A percentile compares a stretch with the other conserved stretches of the same genome.
phyloP scores from a whole-genome alignment of 2,888 invertebrate genomes.

The Ceriagrion tenellum region DNA sequence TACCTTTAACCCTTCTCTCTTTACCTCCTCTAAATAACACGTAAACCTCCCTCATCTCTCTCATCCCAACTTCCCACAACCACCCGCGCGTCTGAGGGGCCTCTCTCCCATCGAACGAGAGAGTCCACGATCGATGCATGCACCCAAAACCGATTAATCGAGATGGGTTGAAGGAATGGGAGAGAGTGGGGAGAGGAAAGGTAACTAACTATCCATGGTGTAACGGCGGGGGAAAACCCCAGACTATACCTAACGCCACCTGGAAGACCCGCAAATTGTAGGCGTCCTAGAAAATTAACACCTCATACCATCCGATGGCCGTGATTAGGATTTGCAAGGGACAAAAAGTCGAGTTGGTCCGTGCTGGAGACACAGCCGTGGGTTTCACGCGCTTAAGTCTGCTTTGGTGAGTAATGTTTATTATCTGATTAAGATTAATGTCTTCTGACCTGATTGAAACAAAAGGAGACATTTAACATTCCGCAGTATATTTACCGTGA shows the following conservation, averaged over 20 bases:
- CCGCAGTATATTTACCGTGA: too few relatives aligned
- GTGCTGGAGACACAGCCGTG: too few relatives aligned
- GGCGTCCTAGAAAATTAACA: neutral
- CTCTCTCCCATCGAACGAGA: conserved; percentile 45
- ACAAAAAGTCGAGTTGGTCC: too few relatives aligned
- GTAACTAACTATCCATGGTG: neutral
- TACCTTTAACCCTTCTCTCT: too few relatives aligned
- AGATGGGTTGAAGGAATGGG: neutral
- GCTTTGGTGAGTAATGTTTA: too few relatives aligned
- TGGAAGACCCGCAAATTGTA: neutral
- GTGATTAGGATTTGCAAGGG: neutral
- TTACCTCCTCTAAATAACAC: neutral
- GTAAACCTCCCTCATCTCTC: neutral
- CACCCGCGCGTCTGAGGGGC: neutral
- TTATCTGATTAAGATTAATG: too few relatives aligned
- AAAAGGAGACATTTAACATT: too few relatives aligned
- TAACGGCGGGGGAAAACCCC: neutral
- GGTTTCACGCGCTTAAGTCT: too few relatives aligned
- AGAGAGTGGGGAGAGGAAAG: too few relatives aligned
- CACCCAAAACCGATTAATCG: conserved; percentile 62
- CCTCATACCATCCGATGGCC: neutral
- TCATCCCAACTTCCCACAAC: neutral
- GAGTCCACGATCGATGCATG: conserved; percentile 52
- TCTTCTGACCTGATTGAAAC: too few relatives aligned
- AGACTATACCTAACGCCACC: neutral